A percentile compares a stretch with the other conserved stretches of the same genome.
These are phyloP conservation scores for Zaprionus kolodkinae DNA, from an alignment of 1,140 invertebrate genomes.

Conservation along the genomic window DNA sequence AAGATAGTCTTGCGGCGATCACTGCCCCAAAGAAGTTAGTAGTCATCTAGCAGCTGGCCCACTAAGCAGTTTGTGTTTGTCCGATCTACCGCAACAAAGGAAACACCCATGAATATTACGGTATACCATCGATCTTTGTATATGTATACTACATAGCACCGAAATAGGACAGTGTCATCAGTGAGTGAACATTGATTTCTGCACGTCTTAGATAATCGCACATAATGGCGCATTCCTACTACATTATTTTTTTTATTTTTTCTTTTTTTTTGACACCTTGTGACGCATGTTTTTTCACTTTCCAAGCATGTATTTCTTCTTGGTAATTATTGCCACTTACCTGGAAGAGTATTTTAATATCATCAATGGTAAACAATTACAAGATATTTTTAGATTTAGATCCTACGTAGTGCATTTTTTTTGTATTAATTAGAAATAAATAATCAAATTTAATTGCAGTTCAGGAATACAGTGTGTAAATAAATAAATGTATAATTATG, in stretches of 20 bases:
- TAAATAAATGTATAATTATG: no score
- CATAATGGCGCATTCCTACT: neutral
- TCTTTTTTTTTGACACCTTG: neutral
- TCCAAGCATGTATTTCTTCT: neutral
- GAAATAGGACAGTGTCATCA: slow-evolving; percentile 3
- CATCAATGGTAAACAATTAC: neutral
- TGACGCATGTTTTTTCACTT: neutral
- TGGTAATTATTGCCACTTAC: neutral
- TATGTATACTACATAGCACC: neutral
- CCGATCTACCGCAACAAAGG: slow-evolving; percentile 5
- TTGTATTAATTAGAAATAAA: neutral
- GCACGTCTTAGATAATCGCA: neutral
- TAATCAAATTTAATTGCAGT: no score
- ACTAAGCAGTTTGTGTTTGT: neutral
- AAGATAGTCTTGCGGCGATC: neutral
- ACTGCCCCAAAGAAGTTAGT: neutral
- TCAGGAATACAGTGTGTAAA: no score
- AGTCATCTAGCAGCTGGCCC: neutral
- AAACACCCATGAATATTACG: neutral
- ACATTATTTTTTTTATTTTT: no score
- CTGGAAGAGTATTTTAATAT: neutral
- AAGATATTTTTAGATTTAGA: neutral
- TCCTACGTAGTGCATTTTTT: no score
- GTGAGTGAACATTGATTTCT: slow-evolving; percentile 3
- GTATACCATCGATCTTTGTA: neutral